Conservation (phyloP, 2,113 vertebrate species). For the Corvus moneduloides region DNA sequence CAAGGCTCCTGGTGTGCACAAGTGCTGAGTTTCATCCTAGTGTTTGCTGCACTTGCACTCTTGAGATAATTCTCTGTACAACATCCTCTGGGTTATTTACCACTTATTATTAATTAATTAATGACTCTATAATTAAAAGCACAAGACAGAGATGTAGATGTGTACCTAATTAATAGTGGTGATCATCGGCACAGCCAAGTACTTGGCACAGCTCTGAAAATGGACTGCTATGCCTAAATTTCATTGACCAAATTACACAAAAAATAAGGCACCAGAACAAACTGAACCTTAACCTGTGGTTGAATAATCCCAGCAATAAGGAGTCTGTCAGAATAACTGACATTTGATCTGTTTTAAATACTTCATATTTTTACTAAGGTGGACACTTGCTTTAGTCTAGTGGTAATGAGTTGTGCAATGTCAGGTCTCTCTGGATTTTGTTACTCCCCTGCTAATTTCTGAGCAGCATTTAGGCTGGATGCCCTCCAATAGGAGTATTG, state of each 20-base stretch:
- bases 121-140: not conserved
- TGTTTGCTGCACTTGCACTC: not conserved
- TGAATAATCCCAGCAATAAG: not conserved
- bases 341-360: not conserved
- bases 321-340: not conserved
- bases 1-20: not conserved
- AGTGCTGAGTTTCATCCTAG: not conserved
- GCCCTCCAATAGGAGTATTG: not conserved
- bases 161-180: not conserved
- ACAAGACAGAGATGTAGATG: not conserved
- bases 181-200: not conserved
- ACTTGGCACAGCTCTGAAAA: not conserved
- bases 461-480: not conserved
- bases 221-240: not conserved
- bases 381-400: not conserved
- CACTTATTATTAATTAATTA: not conserved
- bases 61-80: not conserved
- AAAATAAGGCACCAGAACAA: not conserved
- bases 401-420: not conserved
- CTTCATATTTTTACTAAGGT: not conserved
- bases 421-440: not conserved
- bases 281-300: not conserved
- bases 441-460: constrained; percentile 9
- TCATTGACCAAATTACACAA: not conserved
- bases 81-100: not conserved